Evolutionary conservation across 2,797 vertebrate genomes (phyloP).

Genomic region (Geotrypetes seraphini): DNA sequence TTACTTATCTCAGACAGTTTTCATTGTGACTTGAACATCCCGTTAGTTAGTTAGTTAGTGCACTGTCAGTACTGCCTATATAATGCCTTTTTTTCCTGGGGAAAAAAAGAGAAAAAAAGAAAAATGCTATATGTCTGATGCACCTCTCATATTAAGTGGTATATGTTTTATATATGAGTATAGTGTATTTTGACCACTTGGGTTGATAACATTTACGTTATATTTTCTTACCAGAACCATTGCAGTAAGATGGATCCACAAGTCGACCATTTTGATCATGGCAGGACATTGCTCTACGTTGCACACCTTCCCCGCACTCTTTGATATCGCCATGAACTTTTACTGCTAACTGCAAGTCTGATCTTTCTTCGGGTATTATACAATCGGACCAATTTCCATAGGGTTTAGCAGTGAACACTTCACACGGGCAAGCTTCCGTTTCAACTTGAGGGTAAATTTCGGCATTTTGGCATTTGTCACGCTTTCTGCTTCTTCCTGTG

Average conservation of each 20-base stretch:
- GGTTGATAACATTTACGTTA: no score
- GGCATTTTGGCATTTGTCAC: conserved; percentile 73
- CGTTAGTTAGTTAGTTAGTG: no score
- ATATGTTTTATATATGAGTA: no score
- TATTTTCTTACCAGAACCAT: conserved; percentile 66
- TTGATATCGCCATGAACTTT: conserved; percentile 33
- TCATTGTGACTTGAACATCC: no score
- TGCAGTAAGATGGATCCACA: conserved; percentile 64
- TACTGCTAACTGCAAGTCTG: conserved; percentile 31
- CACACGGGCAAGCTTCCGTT: conserved; percentile 71
- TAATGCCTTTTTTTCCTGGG: no score
- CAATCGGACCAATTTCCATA: conserved; percentile 90
- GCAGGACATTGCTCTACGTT: conserved; percentile 71
- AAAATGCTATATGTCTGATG: no score
- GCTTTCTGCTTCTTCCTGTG: conserved; percentile 87
- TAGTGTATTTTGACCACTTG: no score
- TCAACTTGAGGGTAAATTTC: conserved; percentile 71
- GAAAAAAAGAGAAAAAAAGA: no score
- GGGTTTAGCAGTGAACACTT: conserved; percentile 64
- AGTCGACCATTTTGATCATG: conserved; percentile 62
- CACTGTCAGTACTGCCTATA: no score
- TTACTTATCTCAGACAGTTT: no score
- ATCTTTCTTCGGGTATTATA: conserved; percentile 49
- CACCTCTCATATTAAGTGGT: no score
- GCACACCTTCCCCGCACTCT: conserved; percentile 75